Conservation (phyloP, 1,140 invertebrate species). For the Choristoneura fumiferana region DNA sequence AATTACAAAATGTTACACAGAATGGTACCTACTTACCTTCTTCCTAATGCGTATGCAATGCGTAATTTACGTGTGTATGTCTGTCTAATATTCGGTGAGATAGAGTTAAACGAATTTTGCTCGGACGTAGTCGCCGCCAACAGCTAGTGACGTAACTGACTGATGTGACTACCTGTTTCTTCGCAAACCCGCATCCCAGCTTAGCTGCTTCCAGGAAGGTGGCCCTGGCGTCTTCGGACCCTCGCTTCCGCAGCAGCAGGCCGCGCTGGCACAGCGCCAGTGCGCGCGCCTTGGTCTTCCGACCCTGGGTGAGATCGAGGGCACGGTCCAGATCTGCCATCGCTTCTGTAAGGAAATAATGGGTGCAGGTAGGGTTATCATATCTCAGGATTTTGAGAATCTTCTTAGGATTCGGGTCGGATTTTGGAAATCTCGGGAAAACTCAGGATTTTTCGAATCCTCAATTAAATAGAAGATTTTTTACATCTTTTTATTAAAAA, state of each 20-base stretch:
- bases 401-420: too few species aligned
- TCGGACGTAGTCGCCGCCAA: not conserved
- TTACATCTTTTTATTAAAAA: too few species aligned
- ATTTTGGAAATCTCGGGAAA: too few species aligned
- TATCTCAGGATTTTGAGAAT: conserved; percentile 2
- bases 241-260: conserved; percentile 80
- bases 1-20: too few species aligned
- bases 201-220: conserved; percentile 87
- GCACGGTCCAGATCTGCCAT: conserved; percentile 86
- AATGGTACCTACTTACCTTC: too few species aligned
- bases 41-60: too few species aligned
- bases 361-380: conserved; percentile 1
- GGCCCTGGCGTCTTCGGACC: conserved; percentile 79
- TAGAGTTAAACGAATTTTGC: too few species aligned
- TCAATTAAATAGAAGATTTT: too few species aligned
- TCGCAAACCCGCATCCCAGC: conserved; percentile 89
- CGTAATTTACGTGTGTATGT: too few species aligned
- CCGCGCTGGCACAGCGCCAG: conserved; percentile 91
- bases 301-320: conserved; percentile 81
- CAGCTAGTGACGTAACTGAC: not conserved
- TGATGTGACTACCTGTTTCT: conserved; percentile 80
- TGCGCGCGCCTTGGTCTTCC: conserved; percentile 80
- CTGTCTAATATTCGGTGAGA: too few species aligned
- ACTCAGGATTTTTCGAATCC: too few species aligned
- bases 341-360: conserved; percentile 84